Evolutionary conservation across 2,888 invertebrate species (phyloP).

Genomic region (Abscondita cerata): DNA sequence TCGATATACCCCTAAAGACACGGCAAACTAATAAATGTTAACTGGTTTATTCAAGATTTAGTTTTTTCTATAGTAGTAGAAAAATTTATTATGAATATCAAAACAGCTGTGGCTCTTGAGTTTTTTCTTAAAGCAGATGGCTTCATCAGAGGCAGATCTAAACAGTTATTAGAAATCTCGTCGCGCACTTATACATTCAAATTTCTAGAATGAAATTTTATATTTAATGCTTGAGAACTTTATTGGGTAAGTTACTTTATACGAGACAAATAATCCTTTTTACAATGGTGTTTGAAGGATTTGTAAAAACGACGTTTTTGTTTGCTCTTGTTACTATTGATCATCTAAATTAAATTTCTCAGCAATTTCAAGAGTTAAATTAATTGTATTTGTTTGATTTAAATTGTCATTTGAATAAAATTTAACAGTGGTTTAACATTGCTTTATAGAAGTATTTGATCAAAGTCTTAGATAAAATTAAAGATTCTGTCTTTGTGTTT

Average conservation of each 20-base stretch:
- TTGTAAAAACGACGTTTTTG: constrained; percentile 11
- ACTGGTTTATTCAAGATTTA: constrained; percentile 33
- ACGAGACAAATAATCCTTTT: too few species aligned
- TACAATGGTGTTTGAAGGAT: constrained; percentile 1
- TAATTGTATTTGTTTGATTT: constrained; percentile 4
- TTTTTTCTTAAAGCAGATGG: constrained; percentile 33
- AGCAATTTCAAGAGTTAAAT: not conserved
- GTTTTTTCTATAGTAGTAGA: constrained; percentile 33
- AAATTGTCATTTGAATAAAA: not conserved
- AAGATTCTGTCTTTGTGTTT: too few species aligned
- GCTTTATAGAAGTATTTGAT: too few species aligned
- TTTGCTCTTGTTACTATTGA: constrained; percentile 1
- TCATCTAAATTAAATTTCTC: constrained; percentile 1
- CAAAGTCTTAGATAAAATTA: too few species aligned
- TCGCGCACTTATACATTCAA: constrained; percentile 13
- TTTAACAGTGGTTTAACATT: too few species aligned
- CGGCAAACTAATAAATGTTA: constrained; percentile 38
- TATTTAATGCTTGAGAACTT: constrained; percentile 17
- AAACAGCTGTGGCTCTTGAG: constrained; percentile 32
- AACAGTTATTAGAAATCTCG: constrained; percentile 14
- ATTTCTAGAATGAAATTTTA: constrained; percentile 20
- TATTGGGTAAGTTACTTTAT: too few species aligned
- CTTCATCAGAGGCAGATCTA: constrained; percentile 36
- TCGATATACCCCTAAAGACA: constrained; percentile 30
- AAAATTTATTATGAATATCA: constrained; percentile 36